Evolutionary conservation across 2,797 vertebrate species (phyloP).

Genomic region (Sebastes vulpes): DNA sequence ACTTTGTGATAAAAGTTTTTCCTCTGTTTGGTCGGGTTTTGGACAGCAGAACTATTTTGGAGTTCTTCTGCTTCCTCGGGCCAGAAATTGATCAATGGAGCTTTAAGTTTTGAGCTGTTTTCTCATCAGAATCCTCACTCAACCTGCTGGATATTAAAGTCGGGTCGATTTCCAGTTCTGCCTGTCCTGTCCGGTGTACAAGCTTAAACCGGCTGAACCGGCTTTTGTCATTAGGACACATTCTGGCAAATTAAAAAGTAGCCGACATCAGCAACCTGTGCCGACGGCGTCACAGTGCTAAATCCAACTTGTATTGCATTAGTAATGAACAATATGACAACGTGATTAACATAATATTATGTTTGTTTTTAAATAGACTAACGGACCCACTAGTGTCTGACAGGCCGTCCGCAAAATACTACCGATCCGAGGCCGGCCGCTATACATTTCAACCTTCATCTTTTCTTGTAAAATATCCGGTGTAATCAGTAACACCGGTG

Average conservation of each 20-base stretch:
- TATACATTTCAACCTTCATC: no score
- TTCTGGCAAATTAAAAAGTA: no score
- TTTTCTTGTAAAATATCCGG: no score
- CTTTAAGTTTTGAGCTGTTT: background rate
- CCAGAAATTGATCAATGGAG: background rate
- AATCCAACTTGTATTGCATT: background rate
- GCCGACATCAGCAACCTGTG: no score
- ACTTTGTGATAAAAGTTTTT: background rate
- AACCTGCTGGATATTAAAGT: background rate
- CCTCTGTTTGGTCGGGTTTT: background rate
- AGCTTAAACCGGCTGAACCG: background rate
- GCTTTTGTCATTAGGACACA: background rate
- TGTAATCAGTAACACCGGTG: no score
- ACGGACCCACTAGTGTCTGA: no score
- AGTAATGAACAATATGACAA: background rate
- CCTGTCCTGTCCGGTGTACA: background rate
- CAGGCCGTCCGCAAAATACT: no score
- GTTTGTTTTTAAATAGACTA: no score
- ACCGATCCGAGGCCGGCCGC: no score
- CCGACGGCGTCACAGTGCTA: background rate
- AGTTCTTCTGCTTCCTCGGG: background rate
- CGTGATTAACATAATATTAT: background rate
- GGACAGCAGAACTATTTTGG: background rate
- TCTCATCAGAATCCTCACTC: background rate
- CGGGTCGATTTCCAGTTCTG: background rate